Conservation (phyloP, 2,113 vertebrate species). For the Condylura cristata region DNA sequence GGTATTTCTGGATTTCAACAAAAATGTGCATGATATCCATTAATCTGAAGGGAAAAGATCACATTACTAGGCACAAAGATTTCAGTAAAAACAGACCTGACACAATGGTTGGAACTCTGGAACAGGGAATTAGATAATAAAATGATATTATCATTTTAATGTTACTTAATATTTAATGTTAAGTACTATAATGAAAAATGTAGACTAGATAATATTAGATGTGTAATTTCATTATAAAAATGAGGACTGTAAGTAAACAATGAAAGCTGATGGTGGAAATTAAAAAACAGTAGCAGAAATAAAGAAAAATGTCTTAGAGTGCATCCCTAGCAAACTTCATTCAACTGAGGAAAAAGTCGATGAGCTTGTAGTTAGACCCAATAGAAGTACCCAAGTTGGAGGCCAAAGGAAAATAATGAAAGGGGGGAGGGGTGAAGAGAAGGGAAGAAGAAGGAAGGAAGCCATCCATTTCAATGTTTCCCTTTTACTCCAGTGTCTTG, state of each 20-base stretch:
- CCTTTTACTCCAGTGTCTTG: fast-evolving
- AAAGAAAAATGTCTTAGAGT: neutral
- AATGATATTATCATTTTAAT: too few species aligned
- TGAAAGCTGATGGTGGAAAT: neutral
- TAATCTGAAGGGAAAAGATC: neutral
- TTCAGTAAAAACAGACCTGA: neutral
- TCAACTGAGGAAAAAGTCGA: neutral
- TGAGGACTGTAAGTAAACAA: neutral
- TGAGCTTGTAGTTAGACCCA: neutral
- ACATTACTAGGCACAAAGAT: neutral
- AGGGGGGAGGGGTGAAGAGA: too few species aligned
- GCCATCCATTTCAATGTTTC: neutral
- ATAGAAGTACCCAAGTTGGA: neutral
- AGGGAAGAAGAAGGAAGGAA: neutral
- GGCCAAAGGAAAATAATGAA: neutral
- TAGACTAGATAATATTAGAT: neutral
- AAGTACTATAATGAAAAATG: neutral
- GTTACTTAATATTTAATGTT: too few species aligned
- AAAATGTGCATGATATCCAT: neutral
- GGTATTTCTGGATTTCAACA: neutral
- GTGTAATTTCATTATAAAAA: neutral
- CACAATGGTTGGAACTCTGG: neutral
- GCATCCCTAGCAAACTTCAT: neutral
- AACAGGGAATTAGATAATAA: neutral
- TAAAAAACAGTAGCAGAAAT: neutral